A percentile compares a stretch with the other conserved stretches of the same genome.
Conservation (phyloP, 1,140 invertebrate genomes). For the Microplitis mediator region DNA sequence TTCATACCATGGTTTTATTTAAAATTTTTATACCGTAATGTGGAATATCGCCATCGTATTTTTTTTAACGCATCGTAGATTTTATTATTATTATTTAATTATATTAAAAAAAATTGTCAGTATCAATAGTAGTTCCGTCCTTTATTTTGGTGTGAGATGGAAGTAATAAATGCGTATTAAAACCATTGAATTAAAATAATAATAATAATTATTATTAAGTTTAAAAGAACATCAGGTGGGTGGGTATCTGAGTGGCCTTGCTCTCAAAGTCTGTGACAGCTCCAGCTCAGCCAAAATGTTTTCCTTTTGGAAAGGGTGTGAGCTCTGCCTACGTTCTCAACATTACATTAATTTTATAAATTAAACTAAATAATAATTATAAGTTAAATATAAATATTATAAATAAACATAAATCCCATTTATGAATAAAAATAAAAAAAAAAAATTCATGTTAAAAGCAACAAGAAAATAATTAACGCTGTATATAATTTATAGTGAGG, state of each 20-base stretch:
- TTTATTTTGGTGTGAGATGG: not conserved
- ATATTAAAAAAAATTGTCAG: not conserved
- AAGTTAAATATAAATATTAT: slow-evolving; percentile 24
- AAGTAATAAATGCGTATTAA: not conserved
- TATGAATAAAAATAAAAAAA: not conserved
- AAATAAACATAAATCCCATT: slow-evolving; percentile 25
- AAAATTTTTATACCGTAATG: not conserved
- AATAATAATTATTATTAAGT: too few relatives aligned
- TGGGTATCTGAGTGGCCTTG: slow-evolving; percentile 17
- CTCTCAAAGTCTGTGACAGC: slow-evolving; percentile 40
- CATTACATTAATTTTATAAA: slow-evolving; percentile 49
- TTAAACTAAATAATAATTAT: slow-evolving; percentile 7
- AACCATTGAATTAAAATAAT: too few relatives aligned
- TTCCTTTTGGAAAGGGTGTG: slow-evolving; percentile 30
- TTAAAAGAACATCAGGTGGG: slow-evolving; percentile 3
- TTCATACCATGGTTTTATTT: not conserved
- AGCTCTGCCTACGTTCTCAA: slow-evolving; percentile 55
- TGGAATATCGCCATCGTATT: not conserved
- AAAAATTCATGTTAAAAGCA: not conserved
- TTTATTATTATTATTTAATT: not conserved
- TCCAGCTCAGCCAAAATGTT: slow-evolving; percentile 46
- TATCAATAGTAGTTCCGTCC: slow-evolving; percentile 7
- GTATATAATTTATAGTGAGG: slow-evolving; percentile 62
- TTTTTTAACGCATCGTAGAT: not conserved
- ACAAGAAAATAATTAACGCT: slow-evolving; percentile 35